Conservation (phyloP, 2,797 vertebrate genomes). For the Todus mexicanus region DNA sequence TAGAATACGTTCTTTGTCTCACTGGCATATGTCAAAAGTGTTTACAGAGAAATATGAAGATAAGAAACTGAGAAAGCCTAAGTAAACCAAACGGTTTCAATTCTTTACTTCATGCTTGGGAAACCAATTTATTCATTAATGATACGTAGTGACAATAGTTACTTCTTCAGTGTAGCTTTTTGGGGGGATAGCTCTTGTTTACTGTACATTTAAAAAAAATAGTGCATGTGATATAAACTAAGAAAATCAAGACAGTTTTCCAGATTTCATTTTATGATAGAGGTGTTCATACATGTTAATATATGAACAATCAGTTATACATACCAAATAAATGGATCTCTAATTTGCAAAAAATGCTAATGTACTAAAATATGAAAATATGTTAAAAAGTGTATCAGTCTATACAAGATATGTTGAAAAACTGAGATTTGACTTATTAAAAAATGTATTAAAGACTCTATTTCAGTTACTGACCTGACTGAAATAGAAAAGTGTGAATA, state of each 20-base stretch:
- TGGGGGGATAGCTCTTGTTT: background rate
- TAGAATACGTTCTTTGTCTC: background rate
- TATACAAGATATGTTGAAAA: background rate
- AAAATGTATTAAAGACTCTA: background rate
- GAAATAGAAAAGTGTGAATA: background rate
- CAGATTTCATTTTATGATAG: background rate
- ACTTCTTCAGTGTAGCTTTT: background rate
- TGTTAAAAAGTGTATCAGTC: background rate
- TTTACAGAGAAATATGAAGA: background rate
- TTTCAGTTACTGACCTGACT: background rate
- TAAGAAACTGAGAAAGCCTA: background rate
- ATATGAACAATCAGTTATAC: background rate
- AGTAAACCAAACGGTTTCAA: background rate
- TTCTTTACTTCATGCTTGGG: background rate
- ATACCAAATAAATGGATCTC: background rate
- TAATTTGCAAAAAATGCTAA: background rate
- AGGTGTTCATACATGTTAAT: background rate
- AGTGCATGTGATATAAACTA: background rate
- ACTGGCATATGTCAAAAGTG: background rate
- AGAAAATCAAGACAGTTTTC: background rate
- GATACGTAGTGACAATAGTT: background rate
- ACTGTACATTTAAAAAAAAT: background rate
- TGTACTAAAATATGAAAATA: background rate
- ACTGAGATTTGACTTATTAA: background rate
- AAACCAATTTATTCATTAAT: background rate